These are phyloP conservation scores for Malaclemys terrapin DNA, from an alignment of 2,113 vertebrate species.

Conservation along the genomic window DNA sequence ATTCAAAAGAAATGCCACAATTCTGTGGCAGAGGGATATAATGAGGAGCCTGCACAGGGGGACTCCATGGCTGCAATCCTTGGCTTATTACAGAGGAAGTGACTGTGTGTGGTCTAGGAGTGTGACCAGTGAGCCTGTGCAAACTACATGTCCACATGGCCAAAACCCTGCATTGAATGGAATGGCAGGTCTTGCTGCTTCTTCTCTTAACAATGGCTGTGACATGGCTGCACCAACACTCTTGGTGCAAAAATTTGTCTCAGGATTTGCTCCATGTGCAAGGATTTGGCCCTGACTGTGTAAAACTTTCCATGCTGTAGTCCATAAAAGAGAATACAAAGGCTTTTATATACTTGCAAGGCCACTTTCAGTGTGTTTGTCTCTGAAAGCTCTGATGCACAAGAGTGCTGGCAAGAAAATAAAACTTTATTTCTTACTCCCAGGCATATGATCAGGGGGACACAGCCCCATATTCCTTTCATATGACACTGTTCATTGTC, in stretches of 20 bases:
- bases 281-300: background rate
- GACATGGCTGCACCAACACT: background rate
- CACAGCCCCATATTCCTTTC: background rate
- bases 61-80: background rate
- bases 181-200: background rate
- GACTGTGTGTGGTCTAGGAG: background rate
- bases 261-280: background rate
- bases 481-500: background rate
- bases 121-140: background rate
- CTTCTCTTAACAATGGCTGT: background rate
- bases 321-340: background rate
- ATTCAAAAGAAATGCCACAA: background rate
- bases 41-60: background rate
- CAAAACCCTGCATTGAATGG: background rate
- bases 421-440: background rate
- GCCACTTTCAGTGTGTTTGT: background rate
- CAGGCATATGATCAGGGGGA: background rate
- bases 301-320: background rate
- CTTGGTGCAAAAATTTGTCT: background rate
- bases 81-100: background rate
- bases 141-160: background rate
- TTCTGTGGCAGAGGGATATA: background rate
- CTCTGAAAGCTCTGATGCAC: background rate
- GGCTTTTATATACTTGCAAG: background rate
- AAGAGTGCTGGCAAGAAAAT: rapidly evolving